Base-by-base conservation (phyloP, 1,140 invertebrate genomes). In the Pollicipes pollicipes region DNA sequence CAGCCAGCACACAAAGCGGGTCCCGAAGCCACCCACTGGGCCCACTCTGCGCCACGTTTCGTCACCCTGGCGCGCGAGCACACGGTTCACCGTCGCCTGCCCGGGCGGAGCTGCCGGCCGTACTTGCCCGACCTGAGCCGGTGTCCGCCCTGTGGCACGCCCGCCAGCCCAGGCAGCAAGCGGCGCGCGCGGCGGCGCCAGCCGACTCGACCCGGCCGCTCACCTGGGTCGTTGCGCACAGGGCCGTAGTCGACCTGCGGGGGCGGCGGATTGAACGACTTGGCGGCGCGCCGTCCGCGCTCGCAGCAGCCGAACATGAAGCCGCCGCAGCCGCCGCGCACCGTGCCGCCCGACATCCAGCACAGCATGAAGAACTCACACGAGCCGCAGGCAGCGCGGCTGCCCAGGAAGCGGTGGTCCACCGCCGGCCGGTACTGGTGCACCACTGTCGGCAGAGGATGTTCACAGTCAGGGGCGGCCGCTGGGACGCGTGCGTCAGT, bases 301-400 rank as follows among this genome's bases (percentile, higher is more conserved):
- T 66, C 64, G 81, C 92, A 95, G 84, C 93, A 95, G 72, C 90
- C 90, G 77, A 87, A 90, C 74, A 95, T 84, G 77, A 95, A 83
- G 76, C 88, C 85, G 72, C 86, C 83, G 80, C 91, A 95, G 76
- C 88, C 85, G 76, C 88, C 89, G 77, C 93, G 90, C 76, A 95
- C 84, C 72, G 92, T 84, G 72, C 92, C 92, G 73, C 90, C 90
- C 67, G 88, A 85, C 83, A 95, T 86, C 92, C 91, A 95, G 82
- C 91, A 94, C 78, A 89, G 87, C 75, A 95, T 83, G 83, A 94
- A 93, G 83, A 94, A 94, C 82, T 95, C 90, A 80, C 92, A 95
- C 76, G 88, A 85, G 76, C 80, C 78, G 77, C 85, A 86, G 76
- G 84, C 82, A 69, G 82, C 81, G 78, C 84, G 77, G 72, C 79